These are phyloP conservation scores for Rhagium mordax DNA, from an alignment of 2,888 invertebrate genomes.

Conservation along the genomic window DNA sequence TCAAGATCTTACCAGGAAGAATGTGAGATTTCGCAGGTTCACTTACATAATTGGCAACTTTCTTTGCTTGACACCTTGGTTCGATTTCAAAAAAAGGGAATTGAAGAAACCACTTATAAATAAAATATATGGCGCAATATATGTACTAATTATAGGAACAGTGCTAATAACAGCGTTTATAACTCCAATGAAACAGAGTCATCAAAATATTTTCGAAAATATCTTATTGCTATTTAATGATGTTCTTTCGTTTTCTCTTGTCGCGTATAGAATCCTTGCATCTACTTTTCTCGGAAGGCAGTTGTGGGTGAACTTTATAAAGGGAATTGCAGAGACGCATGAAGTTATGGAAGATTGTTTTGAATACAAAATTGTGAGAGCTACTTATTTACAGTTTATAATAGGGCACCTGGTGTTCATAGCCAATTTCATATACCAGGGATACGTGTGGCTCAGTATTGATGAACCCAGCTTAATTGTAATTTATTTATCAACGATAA, in stretches of 20 bases:
- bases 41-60: constrained; percentile 14
- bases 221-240: neutral
- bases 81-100: constrained; percentile 28
- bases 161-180: neutral
- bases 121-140: constrained; percentile 21
- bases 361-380: neutral
- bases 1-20: neutral
- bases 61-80: constrained; percentile 33
- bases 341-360: neutral
- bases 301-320: neutral
- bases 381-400: constrained; percentile 21
- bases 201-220: constrained; percentile 19
- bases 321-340: neutral
- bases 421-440: neutral
- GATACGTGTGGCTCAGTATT: neutral
- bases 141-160: neutral
- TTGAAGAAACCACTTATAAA: constrained; percentile 10
- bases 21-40: constrained; percentile 19
- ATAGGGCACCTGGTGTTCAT: constrained; percentile 1
- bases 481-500: neutral
- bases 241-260: constrained; percentile 7
- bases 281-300: constrained; percentile 1
- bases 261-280: neutral
- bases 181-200: neutral
- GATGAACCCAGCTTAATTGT: neutral